These are phyloP conservation scores for Cepphus grylle DNA, from an alignment of 2,113 vertebrate species.

Conservation along the genomic window DNA sequence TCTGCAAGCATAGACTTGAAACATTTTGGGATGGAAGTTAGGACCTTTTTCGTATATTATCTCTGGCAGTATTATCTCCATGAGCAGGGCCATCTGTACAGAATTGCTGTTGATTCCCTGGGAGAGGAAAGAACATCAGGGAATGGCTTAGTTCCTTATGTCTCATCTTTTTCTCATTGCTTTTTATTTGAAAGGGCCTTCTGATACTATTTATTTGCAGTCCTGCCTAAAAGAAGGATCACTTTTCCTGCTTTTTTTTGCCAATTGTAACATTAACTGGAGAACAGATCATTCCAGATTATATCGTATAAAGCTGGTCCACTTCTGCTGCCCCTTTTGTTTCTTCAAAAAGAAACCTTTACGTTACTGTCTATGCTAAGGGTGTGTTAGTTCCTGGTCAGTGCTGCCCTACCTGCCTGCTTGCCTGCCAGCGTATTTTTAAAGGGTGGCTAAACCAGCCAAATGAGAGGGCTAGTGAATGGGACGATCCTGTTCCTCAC, in stretches of 20 bases:
- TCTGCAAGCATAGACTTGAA: neutral
- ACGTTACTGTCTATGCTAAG: neutral
- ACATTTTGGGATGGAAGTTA: neutral
- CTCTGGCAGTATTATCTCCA: neutral
- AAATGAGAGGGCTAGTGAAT: neutral
- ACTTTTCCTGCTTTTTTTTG: neutral
- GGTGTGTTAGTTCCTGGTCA: neutral
- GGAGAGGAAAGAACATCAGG: neutral
- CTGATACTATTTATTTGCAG: neutral
- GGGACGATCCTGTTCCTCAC: neutral
- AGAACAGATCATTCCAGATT: neutral
- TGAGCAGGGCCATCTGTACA: neutral
- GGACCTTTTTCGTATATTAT: neutral
- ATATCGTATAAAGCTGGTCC: neutral
- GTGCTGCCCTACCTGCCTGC: neutral
- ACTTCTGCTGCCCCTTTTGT: neutral
- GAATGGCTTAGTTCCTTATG: neutral
- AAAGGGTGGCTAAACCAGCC: neutral
- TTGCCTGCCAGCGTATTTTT: rapidly evolving
- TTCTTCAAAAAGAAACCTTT: neutral
- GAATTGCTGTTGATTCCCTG: neutral
- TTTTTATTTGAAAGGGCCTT: neutral
- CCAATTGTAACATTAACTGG: neutral
- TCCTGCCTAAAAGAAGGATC: neutral
- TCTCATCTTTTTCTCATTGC: neutral